These are phyloP conservation scores for Gastrophryne carolinensis DNA, from an alignment of 2,797 vertebrate genomes.

Conservation along the genomic window DNA sequence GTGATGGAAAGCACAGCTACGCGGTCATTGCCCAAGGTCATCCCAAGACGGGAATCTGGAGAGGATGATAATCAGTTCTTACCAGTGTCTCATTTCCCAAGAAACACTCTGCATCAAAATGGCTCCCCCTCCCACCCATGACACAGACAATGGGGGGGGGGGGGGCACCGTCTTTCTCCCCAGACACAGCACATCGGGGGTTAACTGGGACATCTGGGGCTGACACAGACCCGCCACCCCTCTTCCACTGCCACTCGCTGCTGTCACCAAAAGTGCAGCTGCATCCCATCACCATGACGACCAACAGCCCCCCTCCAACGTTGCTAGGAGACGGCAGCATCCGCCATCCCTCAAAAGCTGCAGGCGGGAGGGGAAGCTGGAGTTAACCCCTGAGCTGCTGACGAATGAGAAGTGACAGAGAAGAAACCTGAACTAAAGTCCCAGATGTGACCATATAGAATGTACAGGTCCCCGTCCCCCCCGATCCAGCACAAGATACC, in stretches of 20 bases:
- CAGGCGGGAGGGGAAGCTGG: slow-evolving; percentile 34
- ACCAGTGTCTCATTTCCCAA: neutral
- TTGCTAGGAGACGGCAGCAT: slow-evolving; percentile 51
- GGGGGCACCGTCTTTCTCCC: too few relatives aligned
- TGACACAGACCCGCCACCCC: slow-evolving; percentile 23
- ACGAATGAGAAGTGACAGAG: neutral
- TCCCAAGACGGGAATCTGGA: neutral
- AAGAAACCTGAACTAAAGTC: too few relatives aligned
- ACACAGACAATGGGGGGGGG: neutral
- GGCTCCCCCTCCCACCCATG: neutral
- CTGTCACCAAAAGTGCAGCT: slow-evolving; percentile 52
- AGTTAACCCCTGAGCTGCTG: slow-evolving; percentile 33
- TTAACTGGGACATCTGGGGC: slow-evolving; percentile 46
- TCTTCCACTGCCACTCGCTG: slow-evolving; percentile 38
- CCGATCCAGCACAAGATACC: too few relatives aligned
- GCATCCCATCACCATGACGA: slow-evolving; percentile 49
- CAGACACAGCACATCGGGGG: neutral
- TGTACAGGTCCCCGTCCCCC: too few relatives aligned
- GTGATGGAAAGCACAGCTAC: neutral
- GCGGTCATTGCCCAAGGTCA: slow-evolving; percentile 40
- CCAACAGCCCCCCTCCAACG: slow-evolving; percentile 11
- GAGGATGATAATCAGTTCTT: neutral
- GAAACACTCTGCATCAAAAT: neutral
- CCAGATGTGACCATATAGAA: too few relatives aligned
- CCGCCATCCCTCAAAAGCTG: slow-evolving; percentile 51